A percentile compares a stretch with the other conserved stretches of the same genome.
Evolutionary conservation across 2,888 invertebrate species (phyloP).

Genomic region (Lochmaea crataegi): DNA sequence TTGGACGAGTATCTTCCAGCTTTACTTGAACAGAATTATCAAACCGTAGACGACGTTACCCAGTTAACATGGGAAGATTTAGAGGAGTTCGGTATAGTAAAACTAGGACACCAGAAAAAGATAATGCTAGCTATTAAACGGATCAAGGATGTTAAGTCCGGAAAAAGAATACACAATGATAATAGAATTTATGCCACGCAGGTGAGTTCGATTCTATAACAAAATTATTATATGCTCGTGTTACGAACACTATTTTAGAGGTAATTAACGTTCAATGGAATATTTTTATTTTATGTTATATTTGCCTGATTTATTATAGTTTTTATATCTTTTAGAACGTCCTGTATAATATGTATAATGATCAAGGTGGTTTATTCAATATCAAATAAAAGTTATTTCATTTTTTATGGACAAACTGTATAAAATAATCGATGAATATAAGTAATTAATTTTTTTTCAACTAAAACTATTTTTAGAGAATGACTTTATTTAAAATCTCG

Average conservation of each 20-base stretch:
- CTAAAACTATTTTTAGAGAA: slow-evolving; percentile 1
- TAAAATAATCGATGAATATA: too few relatives aligned
- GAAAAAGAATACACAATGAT: slow-evolving; percentile 73
- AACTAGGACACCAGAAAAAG: slow-evolving; percentile 98
- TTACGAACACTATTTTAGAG: slow-evolving; percentile 12
- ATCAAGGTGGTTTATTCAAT: too few relatives aligned
- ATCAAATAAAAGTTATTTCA: too few relatives aligned
- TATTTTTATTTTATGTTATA: not conserved
- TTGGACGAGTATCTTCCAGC: slow-evolving; percentile 93
- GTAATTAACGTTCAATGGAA: not conserved
- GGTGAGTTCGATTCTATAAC: slow-evolving; percentile 47
- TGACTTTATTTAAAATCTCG: not conserved
- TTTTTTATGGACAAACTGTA: not conserved
- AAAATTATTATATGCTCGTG: slow-evolving; percentile 15
- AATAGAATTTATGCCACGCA: slow-evolving; percentile 63
- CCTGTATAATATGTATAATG: too few relatives aligned
- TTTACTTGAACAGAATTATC: slow-evolving; percentile 92
- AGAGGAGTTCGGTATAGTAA: slow-evolving; percentile 95
- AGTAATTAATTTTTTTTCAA: not conserved
- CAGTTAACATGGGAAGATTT: slow-evolving; percentile 99
- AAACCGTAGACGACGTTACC: slow-evolving; percentile 92
- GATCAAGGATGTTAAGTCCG: slow-evolving; percentile 92
- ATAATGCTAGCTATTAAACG: slow-evolving; percentile 96
- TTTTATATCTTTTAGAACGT: not conserved
- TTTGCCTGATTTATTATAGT: not conserved